Conservation (phyloP, 2,113 vertebrate genomes). For the Symphodus melops region DNA sequence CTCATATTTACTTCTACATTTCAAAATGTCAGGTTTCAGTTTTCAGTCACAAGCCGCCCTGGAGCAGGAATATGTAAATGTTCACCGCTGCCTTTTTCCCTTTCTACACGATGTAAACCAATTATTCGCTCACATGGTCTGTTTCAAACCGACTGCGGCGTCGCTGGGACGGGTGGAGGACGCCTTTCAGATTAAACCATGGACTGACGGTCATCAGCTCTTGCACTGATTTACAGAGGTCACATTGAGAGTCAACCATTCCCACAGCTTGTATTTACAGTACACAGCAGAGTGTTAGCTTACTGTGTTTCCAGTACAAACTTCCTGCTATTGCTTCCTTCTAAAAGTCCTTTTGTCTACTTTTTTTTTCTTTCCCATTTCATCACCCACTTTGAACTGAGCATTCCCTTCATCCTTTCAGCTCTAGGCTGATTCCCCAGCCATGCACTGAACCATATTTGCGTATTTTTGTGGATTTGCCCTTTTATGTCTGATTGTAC, state of each 20-base stretch:
- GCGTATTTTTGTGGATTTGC: constrained; percentile 46
- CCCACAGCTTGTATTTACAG: constrained; percentile 22
- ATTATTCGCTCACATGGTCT: constrained; percentile 18
- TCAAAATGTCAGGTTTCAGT: not conserved
- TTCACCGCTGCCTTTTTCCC: not conserved
- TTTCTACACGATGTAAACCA: constrained; percentile 2
- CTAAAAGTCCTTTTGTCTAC: not conserved
- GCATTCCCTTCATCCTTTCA: constrained; percentile 11
- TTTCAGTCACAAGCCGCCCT: too few species aligned
- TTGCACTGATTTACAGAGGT: constrained; percentile 20
- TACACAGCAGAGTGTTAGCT: not conserved
- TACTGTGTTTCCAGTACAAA: constrained; percentile 16
- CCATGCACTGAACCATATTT: constrained; percentile 14
- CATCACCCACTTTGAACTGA: constrained; percentile 49
- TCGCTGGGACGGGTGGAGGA: not conserved
- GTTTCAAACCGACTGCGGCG: not conserved
- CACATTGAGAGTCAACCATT: constrained; percentile 11
- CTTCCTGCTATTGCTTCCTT: not conserved
- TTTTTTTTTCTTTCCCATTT: not conserved
- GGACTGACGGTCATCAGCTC: constrained; percentile 12
- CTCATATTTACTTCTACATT: not conserved
- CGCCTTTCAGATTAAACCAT: not conserved
- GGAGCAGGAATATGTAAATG: not conserved
- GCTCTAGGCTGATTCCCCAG: constrained; percentile 8
- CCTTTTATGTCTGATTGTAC: constrained; percentile 42